Evolutionary conservation across 2,888 invertebrate genomes (phyloP).

Genomic region (Himalopsyche japonica): DNA sequence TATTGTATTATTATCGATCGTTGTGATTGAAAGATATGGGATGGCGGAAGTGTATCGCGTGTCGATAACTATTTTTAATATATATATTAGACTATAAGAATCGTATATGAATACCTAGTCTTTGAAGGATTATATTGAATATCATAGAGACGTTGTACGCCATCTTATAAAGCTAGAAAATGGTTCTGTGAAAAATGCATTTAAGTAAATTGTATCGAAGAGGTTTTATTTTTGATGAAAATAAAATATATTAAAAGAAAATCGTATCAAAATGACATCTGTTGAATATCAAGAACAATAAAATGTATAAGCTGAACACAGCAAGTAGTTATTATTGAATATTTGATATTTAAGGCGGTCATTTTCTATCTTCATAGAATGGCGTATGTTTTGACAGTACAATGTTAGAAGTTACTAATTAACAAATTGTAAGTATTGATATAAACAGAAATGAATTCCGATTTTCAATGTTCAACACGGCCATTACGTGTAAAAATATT

Average conservation of each 20-base stretch:
- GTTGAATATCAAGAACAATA: neutral
- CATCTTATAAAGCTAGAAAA: neutral
- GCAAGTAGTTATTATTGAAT: neutral
- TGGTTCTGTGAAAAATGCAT: neutral
- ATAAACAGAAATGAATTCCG: neutral
- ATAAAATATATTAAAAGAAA: neutral
- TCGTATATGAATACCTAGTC: neutral
- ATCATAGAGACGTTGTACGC: neutral
- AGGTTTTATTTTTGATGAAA: too few relatives aligned
- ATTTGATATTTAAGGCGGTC: neutral
- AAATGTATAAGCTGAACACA: neutral
- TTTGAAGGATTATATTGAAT: neutral
- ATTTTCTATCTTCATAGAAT: neutral
- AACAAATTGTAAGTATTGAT: neutral
- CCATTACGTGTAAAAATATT: neutral
- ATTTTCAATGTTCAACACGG: neutral
- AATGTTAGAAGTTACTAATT: neutral
- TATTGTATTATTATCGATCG: neutral
- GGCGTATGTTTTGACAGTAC: neutral
- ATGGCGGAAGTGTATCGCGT: neutral
- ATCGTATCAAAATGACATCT: neutral
- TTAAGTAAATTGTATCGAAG: too few relatives aligned
- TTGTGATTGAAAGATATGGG: neutral
- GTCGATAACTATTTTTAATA: neutral
- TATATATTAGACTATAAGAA: neutral